Evolutionary conservation across 2,113 vertebrate genomes (phyloP).

Genomic region (Dermatemys mawii): DNA sequence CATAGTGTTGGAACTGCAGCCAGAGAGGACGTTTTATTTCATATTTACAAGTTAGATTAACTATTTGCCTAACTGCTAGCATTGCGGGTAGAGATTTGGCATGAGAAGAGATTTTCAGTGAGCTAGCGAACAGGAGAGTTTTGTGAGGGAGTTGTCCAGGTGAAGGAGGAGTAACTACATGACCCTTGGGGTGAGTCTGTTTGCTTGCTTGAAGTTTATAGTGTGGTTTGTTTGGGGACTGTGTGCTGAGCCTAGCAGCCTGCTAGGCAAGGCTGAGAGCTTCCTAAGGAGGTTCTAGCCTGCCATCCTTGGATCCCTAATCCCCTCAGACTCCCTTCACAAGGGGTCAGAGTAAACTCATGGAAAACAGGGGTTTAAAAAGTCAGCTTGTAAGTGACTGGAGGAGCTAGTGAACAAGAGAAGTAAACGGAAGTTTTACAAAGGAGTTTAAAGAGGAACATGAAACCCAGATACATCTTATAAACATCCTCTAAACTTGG

Average conservation of each 20-base stretch:
- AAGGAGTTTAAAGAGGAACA: background rate
- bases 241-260: background rate
- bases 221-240: background rate
- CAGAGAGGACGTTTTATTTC: background rate
- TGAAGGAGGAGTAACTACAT: background rate
- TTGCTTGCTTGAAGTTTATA: background rate
- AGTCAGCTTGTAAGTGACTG: background rate
- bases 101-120: background rate
- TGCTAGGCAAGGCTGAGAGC: background rate
- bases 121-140: background rate
- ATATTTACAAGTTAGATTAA: background rate
- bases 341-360: background rate
- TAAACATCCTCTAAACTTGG: background rate
- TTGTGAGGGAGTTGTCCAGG: background rate
- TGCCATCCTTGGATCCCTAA: background rate
- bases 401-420: background rate
- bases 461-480: background rate
- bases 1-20: background rate
- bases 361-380: background rate
- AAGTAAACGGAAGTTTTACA: background rate
- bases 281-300: background rate
- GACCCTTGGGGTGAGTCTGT: background rate
- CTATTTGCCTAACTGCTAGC: background rate
- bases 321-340: background rate
- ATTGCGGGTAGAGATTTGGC: background rate